Base-by-base conservation (phyloP, 2,888 invertebrate species). In the Mylabris sibirica region DNA sequence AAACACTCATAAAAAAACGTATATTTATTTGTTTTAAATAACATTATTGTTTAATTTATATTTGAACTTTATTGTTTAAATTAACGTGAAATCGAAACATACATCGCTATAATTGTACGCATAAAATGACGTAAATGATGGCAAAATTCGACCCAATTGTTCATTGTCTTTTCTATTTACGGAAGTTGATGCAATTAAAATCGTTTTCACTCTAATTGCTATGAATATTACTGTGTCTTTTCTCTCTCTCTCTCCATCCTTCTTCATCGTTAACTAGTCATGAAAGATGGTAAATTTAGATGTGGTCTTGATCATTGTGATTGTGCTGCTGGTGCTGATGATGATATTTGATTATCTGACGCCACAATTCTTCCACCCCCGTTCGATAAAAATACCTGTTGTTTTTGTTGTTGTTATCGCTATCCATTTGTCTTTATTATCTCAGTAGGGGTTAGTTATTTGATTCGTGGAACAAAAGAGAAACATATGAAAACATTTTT, bases 361-460 rank as follows among this genome's bases (percentile, higher is more conserved):
- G 41, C 41, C 41, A 44, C 41, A 44, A 44, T 44, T 44, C 41
- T 44, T 17, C 12, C 17, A n/a, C 4, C n/a, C n/a, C 8, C 5
- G 17, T 44, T 44, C 41, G 41, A 17, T 44, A 44, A 44, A 44
- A 44, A 44, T 44, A 44, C 41, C 41, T 44, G 41, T 44, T 44
- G 41, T 44, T 3, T 0, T 17, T 44, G 17, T 44, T 4, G 17
- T 41, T 0, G 41, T 35, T 35, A 11, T 0, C 14, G 14, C 12
- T 9, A 6, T 17, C 41, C 17, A 5, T 6, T 44, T n/a, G 41
- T 44, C 41, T 44, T 17, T n/a, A 44, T 17, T 17, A 44, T 44
- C 17, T 44, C 41, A 14, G n/a, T 44, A 44, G 17, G 41, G n/a
- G n/a, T 17, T 4, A 6, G n/a, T 44, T 17, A 4, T 6, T 5